Evolutionary conservation across 2,113 vertebrate species (phyloP).

Genomic region (Muntiacus muntjak): DNA sequence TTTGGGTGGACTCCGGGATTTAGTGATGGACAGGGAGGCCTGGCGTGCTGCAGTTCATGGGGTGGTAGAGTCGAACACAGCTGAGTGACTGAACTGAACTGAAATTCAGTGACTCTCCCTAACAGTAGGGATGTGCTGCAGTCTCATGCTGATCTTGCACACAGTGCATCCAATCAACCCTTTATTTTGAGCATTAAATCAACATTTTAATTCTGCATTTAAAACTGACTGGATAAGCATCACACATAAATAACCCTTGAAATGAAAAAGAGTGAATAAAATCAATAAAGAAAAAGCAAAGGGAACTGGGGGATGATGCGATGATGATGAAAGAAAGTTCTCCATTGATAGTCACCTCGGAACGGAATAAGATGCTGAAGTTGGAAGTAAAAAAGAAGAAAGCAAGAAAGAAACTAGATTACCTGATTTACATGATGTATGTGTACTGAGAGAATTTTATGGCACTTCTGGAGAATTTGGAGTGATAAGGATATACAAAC

Average conservation of each 20-base stretch:
- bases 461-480: neutral
- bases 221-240: neutral
- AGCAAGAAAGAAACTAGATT: neutral
- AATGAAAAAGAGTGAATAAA: neutral
- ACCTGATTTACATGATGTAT: neutral
- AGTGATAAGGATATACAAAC: neutral
- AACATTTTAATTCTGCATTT: neutral
- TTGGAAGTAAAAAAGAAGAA: neutral
- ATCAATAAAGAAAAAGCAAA: neutral
- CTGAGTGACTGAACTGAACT: too few relatives aligned
- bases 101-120: neutral
- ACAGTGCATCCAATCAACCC: neutral
- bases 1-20: too few relatives aligned
- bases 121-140: neutral
- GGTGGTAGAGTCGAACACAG: too few relatives aligned
- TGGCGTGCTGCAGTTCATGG: too few relatives aligned
- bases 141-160: neutral
- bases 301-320: neutral
- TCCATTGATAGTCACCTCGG: neutral
- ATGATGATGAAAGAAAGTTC: neutral
- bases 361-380: neutral
- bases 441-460: neutral
- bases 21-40: too few relatives aligned
- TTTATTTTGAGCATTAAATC: neutral
- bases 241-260: neutral